Percentiles rank a stretch among this genome's conserved stretches.
These are phyloP conservation scores for Xenopus petersii DNA, from an alignment of 2,797 vertebrate genomes.

Conservation along the genomic window DNA sequence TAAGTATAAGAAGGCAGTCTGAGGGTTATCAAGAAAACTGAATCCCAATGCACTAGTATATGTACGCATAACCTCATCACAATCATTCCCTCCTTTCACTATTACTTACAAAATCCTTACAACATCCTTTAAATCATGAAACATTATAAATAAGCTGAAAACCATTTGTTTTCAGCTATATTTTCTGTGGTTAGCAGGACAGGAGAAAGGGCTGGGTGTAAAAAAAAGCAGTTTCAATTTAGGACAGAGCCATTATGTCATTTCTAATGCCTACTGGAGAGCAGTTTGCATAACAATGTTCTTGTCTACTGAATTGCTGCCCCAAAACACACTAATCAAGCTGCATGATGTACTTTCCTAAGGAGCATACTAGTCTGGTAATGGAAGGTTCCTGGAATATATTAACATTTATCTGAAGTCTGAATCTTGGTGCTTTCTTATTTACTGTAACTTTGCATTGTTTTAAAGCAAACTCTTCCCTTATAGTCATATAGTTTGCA, in stretches of 20 bases:
- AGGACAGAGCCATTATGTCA: not conserved
- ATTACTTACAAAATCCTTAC: too few species aligned
- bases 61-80: too few species aligned
- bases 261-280: slow-evolving; percentile 1
- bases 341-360: slow-evolving; percentile 33
- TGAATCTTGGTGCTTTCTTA: slow-evolving; percentile 3
- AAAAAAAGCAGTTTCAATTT: not conserved
- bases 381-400: slow-evolving; percentile 34
- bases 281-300: slow-evolving; percentile 27
- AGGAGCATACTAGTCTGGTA: slow-evolving; percentile 27
- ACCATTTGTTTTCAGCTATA: not conserved
- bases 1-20: too few species aligned
- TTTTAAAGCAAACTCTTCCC: too few species aligned
- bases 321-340: slow-evolving; percentile 39
- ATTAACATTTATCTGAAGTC: slow-evolving; percentile 33
- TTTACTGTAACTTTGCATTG: not conserved
- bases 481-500: too few species aligned
- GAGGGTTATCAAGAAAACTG: too few species aligned
- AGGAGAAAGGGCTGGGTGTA: not conserved
- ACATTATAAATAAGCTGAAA: too few species aligned
- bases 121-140: too few species aligned
- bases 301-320: slow-evolving; percentile 30
- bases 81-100: too few species aligned
- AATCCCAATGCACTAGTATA: too few species aligned
- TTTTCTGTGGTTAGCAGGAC: not conserved